Percentiles rank a stretch among this genome's conserved stretches.
These are phyloP conservation scores for Hipparchia sbordonii DNA, from an alignment of 2,888 invertebrate genomes.

Conservation along the genomic window DNA sequence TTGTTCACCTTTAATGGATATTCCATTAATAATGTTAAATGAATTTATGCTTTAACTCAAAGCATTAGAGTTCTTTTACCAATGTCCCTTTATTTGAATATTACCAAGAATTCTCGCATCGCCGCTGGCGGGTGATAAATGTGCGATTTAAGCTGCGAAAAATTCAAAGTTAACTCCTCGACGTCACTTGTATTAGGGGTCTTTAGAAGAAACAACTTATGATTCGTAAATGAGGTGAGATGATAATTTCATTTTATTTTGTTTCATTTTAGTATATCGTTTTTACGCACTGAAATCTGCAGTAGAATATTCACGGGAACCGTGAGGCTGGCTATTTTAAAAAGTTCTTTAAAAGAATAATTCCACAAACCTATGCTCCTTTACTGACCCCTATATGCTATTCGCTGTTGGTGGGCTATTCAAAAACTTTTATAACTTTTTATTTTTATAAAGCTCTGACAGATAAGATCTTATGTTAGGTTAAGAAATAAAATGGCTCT, in stretches of 20 bases:
- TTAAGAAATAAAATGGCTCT: too few relatives aligned
- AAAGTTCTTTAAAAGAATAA: too few relatives aligned
- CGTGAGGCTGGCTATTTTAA: too few relatives aligned
- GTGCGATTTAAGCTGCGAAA: conserved; percentile 19
- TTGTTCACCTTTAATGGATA: conserved; percentile 15
- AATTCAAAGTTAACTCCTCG: conserved; percentile 17
- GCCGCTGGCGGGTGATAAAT: conserved; percentile 26
- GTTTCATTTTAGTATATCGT: not conserved
- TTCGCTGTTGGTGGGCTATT: too few relatives aligned
- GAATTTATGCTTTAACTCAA: conserved; percentile 16
- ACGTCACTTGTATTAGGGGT: conserved; percentile 19
- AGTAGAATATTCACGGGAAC: too few relatives aligned
- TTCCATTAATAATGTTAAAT: not conserved
- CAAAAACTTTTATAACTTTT: too few relatives aligned
- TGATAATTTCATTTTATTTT: not conserved
- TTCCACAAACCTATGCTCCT: too few relatives aligned
- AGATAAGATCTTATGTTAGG: too few relatives aligned
- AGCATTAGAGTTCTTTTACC: conserved; percentile 19
- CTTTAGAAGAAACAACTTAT: not conserved
- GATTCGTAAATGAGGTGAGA: not conserved
- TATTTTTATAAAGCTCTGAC: too few relatives aligned
- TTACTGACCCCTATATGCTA: too few relatives aligned
- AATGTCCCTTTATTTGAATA: not conserved
- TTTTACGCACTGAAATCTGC: too few relatives aligned
- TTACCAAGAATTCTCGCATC: conserved; percentile 20